Conservation (phyloP, 2,113 vertebrate genomes). For the Larimichthys crocea region DNA sequence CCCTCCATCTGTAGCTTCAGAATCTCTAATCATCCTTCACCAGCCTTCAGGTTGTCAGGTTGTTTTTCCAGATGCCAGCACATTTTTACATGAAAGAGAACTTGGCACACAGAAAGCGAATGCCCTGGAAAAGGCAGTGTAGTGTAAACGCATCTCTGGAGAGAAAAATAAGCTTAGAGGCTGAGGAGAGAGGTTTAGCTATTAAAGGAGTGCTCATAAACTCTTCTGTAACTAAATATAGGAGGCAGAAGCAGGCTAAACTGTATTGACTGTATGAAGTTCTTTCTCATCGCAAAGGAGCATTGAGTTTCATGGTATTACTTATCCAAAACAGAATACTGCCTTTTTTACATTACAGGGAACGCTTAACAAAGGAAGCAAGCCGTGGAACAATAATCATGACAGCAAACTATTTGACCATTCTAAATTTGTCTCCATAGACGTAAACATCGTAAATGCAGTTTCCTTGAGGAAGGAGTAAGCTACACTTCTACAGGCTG, state of each 20-base stretch:
- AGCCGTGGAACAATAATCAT: too few species aligned
- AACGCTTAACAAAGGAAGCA: too few species aligned
- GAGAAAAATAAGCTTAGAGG: conserved; percentile 38
- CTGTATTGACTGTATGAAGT: neutral
- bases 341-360: neutral
- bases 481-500: too few species aligned
- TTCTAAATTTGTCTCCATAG: too few species aligned
- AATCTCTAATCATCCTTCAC: neutral
- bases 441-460: too few species aligned
- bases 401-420: too few species aligned
- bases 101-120: neutral
- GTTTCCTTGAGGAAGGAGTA: too few species aligned
- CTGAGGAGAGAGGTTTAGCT: conserved; percentile 14
- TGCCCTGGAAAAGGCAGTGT: neutral
- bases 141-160: conserved; percentile 1
- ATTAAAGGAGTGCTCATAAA: conserved; percentile 24
- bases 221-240: conserved; percentile 30
- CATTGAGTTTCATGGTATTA: neutral
- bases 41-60: neutral
- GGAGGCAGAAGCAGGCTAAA: neutral
- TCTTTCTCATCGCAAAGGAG: neutral
- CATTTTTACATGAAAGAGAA: conserved; percentile 15
- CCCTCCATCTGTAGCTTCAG: conserved; percentile 2
- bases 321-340: neutral
- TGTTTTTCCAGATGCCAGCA: neutral